These are phyloP conservation scores for Kobus ellipsiprymnus DNA, from an alignment of 2,113 vertebrate genomes.

Conservation along the genomic window DNA sequence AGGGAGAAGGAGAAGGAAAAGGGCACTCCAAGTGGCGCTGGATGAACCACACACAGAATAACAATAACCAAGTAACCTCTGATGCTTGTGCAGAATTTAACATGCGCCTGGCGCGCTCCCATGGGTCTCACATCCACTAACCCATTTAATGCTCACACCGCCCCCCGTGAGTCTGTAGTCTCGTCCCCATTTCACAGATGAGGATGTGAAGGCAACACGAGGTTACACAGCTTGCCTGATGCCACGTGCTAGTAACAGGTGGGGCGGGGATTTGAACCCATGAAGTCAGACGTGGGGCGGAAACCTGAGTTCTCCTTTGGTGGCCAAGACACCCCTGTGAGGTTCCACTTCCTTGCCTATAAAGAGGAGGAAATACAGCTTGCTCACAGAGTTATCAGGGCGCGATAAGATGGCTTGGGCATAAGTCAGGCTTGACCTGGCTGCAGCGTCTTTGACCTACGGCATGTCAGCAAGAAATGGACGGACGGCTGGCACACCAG, in stretches of 20 bases:
- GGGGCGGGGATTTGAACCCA: not conserved
- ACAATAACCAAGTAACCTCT: not conserved
- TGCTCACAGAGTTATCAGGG: not conserved
- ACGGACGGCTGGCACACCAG: not conserved
- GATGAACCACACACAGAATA: not conserved
- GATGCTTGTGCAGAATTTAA: not conserved
- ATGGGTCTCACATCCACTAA: not conserved
- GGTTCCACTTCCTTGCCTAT: not conserved
- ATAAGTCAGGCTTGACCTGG: not conserved
- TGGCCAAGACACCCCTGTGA: not conserved
- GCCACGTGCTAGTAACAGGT: rapidly evolving
- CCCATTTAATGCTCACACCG: not conserved
- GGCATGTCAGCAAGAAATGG: not conserved
- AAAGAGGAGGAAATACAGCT: not conserved
- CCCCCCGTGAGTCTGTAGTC: not conserved
- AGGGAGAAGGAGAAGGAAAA: not conserved
- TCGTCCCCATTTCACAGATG: not conserved
- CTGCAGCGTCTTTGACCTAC: not conserved
- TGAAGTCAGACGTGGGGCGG: not conserved
- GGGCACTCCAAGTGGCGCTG: not conserved
- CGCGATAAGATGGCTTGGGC: not conserved
- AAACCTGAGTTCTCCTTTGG: not conserved
- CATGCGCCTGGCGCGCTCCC: rapidly evolving
- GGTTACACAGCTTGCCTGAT: not conserved
- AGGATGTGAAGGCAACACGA: not conserved